phyloP scores from a whole-genome alignment of 2,113 vertebrate species.

The Scomber scombrus region DNA sequence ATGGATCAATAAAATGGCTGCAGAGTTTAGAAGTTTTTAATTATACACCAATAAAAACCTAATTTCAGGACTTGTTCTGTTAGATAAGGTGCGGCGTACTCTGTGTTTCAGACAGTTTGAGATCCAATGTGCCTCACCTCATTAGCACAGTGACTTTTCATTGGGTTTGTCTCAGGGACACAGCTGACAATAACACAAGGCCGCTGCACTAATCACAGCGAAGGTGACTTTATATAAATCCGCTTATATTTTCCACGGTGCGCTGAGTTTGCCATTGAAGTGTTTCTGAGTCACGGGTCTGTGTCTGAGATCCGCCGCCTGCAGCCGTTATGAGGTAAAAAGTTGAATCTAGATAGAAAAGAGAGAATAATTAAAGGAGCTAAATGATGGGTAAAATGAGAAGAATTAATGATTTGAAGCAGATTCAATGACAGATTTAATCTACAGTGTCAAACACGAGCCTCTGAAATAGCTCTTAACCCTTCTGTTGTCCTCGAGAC shows the following conservation, averaged over 20 bases:
- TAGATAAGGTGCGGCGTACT: too few relatives aligned
- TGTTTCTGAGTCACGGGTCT: slow-evolving; percentile 5
- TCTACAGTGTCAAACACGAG: not conserved
- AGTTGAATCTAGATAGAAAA: not conserved
- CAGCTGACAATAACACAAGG: slow-evolving; percentile 4
- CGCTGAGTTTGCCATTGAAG: not conserved
- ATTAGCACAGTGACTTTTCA: slow-evolving; percentile 13
- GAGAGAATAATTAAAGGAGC: not conserved
- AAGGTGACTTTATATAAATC: slow-evolving; percentile 50
- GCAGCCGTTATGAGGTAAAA: slow-evolving; percentile 1
- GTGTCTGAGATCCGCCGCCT: not conserved
- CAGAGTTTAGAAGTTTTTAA: too few relatives aligned
- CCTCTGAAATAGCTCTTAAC: not conserved
- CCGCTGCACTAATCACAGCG: slow-evolving; percentile 8
- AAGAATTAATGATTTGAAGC: not conserved
- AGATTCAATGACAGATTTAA: not conserved
- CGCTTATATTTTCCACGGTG: slow-evolving; percentile 17
- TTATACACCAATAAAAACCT: too few relatives aligned
- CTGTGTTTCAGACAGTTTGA: not conserved
- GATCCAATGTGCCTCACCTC: not conserved
- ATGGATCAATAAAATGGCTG: too few relatives aligned
- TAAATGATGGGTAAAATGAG: not conserved
- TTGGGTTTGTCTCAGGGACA: slow-evolving; percentile 23
- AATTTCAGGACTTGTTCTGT: too few relatives aligned
- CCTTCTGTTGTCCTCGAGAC: too few relatives aligned